Percentiles rank a stretch among this genome's conserved stretches.
phyloP scores from a whole-genome alignment of 1,140 invertebrate genomes.

The Drosophila virilis region DNA sequence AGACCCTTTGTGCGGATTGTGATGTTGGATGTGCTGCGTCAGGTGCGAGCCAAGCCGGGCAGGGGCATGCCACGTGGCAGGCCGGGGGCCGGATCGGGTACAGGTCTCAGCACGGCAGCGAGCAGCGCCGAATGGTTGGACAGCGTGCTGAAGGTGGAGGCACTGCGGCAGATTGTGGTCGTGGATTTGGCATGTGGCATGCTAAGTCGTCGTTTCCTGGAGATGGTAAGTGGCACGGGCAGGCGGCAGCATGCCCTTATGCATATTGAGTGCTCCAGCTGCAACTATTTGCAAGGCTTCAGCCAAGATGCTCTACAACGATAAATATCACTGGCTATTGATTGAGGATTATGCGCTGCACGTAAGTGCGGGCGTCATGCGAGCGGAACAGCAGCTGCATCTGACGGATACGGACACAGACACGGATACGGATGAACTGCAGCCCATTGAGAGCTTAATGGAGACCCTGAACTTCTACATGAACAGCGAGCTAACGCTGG shows the following conservation, averaged over 20 bases:
- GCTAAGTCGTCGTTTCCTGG: conserved; percentile 71
- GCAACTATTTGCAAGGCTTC: conserved; percentile 79
- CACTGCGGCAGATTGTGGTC: conserved; percentile 72
- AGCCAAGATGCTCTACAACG: conserved; percentile 79
- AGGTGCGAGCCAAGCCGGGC: conserved; percentile 10
- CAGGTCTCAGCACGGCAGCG: conserved; percentile 3
- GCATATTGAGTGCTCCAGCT: conserved; percentile 71
- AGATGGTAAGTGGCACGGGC: conserved; percentile 68
- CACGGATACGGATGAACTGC: conserved; percentile 35
- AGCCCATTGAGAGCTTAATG: conserved; percentile 78
- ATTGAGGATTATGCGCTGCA: conserved; percentile 81
- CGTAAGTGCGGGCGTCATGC: conserved; percentile 33
- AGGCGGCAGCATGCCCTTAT: conserved; percentile 32
- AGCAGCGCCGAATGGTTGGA: conserved; percentile 69
- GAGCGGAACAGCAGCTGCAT: conserved; percentile 25
- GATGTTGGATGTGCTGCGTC: conserved; percentile 65
- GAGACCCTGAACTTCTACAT: conserved; percentile 80
- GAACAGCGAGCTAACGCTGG: conserved; percentile 81
- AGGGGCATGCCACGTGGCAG: conserved; percentile 9
- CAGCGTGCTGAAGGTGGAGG: conserved; percentile 61
- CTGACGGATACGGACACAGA: conserved; percentile 15
- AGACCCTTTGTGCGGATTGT: conserved; percentile 72
- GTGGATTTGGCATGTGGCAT: conserved; percentile 77
- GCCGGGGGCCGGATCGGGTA: conserved; percentile 9
- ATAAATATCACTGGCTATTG: conserved; percentile 84